A percentile compares a stretch with the other conserved stretches of the same genome.
These are phyloP conservation scores for Frankliniella intonsa DNA, from an alignment of 2,888 invertebrate species.

Conservation along the genomic window DNA sequence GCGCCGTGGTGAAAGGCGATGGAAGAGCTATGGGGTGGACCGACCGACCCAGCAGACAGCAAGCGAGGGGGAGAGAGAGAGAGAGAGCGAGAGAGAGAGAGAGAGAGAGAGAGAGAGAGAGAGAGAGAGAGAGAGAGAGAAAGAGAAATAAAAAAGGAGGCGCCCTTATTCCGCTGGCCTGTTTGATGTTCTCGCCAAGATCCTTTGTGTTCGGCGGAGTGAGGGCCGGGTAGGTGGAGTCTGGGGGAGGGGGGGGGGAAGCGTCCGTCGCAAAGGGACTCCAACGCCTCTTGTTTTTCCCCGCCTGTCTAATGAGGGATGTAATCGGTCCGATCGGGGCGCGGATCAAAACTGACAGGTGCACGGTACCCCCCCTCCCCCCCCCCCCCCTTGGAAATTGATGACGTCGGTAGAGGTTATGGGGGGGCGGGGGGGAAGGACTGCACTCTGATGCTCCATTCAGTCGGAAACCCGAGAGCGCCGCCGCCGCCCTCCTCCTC, in stretches of 20 bases:
- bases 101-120: background rate
- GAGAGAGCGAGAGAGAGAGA: constrained; percentile 12
- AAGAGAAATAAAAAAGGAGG: background rate
- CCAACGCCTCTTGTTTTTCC: background rate
- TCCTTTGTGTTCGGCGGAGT: background rate
- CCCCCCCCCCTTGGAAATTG: too few relatives aligned
- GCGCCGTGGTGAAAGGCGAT: too few relatives aligned
- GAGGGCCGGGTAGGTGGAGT: background rate
- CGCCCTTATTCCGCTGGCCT: background rate
- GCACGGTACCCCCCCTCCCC: too few relatives aligned
- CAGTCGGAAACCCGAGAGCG: too few relatives aligned
- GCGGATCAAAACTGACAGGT: background rate
- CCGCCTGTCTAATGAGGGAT: constrained; percentile 21
- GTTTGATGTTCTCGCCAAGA: constrained; percentile 1
- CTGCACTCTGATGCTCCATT: too few relatives aligned
- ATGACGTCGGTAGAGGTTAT: too few relatives aligned
- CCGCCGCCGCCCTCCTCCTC: too few relatives aligned
- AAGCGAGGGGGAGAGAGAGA: background rate
- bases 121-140: constrained; percentile 1
- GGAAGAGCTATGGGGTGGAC: too few relatives aligned
- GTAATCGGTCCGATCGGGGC: background rate
- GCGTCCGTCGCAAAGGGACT: background rate
- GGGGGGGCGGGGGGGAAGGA: too few relatives aligned
- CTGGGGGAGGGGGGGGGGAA: constrained; percentile 14
- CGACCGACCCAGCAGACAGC: too few relatives aligned